Base-by-base conservation (phyloP, 2,888 invertebrate species). In the Crepidodera aurea region DNA sequence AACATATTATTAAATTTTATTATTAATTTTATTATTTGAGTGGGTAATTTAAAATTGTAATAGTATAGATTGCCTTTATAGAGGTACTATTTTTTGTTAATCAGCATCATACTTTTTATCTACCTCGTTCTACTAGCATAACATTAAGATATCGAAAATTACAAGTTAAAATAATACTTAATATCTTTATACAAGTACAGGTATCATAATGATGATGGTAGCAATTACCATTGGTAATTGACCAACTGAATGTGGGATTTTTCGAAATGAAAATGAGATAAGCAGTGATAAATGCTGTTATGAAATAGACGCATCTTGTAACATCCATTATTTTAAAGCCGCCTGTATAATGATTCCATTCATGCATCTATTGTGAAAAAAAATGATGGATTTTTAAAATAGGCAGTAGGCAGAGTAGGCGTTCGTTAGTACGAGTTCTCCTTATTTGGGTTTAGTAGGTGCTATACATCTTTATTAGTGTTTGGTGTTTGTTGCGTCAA, bases 101-200 rank as follows among this genome's bases (percentile, higher is more conserved):
- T n/a, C n/a, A n/a, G n/a, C n/a, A n/a, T n/a, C n/a, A n/a, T n/a
- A n/a, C n/a, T n/a, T n/a, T n/a, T n/a, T n/a, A n/a, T n/a, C n/a
- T n/a, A n/a, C n/a, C 13, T 32, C 19, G 1, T 40, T 54, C 22
- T 15, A 15, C 65, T 76, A 51, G 16, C n/a, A n/a, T n/a, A 25
- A 6, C 25, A 25, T 25, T 25, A n/a, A 4, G 25, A 25, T 25
- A 37, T 37, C 22, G n/a, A 34, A 56, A 48, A 56, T 56, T 27
- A 48, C 32, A 48, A 22, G n/a, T 27, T 48, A 48, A 18, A 27
- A 48, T 46, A 29, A 44, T 34, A 29, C 27, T 22, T 40, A 53
- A 27, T 37, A 56, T 46, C 34, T 56, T 46, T 56, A 48, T 37
- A 50, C 34, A 34, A 50, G 34, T 18, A 16, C 10, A 18, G 19